phyloP scores from a whole-genome alignment of 1,140 invertebrate species.

The Drosophila bifasciata region DNA sequence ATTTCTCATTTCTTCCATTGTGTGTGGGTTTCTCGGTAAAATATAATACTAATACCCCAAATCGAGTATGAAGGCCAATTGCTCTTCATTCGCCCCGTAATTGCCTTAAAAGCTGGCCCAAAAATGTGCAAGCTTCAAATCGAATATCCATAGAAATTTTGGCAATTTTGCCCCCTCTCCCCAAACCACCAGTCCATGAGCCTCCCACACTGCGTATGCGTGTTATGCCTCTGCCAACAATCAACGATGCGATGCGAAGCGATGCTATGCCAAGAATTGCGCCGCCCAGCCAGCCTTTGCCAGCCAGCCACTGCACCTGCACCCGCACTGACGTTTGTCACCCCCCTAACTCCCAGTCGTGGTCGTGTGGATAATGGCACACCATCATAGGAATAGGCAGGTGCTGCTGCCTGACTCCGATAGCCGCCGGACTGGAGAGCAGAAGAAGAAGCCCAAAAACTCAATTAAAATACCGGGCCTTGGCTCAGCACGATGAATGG shows the following conservation, averaged over 20 bases:
- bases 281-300: conserved; percentile 36
- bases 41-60: no score
- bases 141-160: conserved; percentile 24
- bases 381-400: background rate
- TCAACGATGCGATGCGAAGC: conserved; percentile 17
- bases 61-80: no score
- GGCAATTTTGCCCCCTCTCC: conserved; percentile 12
- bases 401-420: conserved; percentile 11
- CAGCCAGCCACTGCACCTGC: conserved; percentile 16
- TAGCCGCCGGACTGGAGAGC: conserved; percentile 5
- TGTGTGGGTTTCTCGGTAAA: no score
- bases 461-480: conserved; percentile 63
- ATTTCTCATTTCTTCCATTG: no score
- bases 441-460: conserved; percentile 47
- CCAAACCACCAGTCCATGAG: conserved; percentile 4
- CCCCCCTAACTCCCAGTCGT: conserved; percentile 4
- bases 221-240: conserved; percentile 35
- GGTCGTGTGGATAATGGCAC: conserved; percentile 42
- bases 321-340: conserved; percentile 15
- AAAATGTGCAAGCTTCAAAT: conserved; percentile 3
- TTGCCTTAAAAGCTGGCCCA: no score
- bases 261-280: conserved; percentile 48
- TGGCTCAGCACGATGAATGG: conserved; percentile 3
- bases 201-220: conserved; percentile 37
- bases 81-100: no score